These are phyloP conservation scores for Leucophora obtusa DNA, from an alignment of 2,888 invertebrate genomes.

Conservation along the genomic window DNA sequence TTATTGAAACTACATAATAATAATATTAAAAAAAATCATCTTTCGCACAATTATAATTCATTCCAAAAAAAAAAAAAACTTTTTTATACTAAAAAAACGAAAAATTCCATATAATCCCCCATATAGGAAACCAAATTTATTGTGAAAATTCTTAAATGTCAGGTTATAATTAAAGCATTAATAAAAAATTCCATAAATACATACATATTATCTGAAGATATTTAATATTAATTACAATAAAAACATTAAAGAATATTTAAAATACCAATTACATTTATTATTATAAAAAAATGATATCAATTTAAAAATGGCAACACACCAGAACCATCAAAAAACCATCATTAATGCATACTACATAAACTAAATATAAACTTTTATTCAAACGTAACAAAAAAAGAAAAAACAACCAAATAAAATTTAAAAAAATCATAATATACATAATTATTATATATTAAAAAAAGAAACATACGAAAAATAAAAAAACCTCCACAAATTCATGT, in stretches of 20 bases:
- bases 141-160: constrained; percentile 39
- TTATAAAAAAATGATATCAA: background rate
- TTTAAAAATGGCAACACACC: background rate
- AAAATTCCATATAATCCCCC: constrained; percentile 17
- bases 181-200: constrained; percentile 4
- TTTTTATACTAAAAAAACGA: constrained; percentile 55
- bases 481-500: constrained; percentile 38
- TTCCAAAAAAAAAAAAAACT: constrained; percentile 6
- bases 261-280: background rate
- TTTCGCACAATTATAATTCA: constrained; percentile 59
- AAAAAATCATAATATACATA: constrained; percentile 41
- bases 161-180: constrained; percentile 20
- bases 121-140: constrained; percentile 24
- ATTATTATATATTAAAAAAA: constrained; percentile 42
- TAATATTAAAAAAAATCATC: constrained; percentile 19
- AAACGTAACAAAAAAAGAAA: constrained; percentile 57
- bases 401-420: constrained; percentile 29
- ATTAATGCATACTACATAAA: constrained; percentile 45
- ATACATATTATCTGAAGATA: background rate
- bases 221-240: background rate
- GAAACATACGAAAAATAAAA: constrained; percentile 44
- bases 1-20: constrained; percentile 2
- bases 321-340: constrained; percentile 22
- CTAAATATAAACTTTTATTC: constrained; percentile 52
- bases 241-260: background rate